Evolutionary conservation across 1,140 invertebrate species (phyloP).

Genomic region (Bursaphelenchus mucronatus): DNA sequence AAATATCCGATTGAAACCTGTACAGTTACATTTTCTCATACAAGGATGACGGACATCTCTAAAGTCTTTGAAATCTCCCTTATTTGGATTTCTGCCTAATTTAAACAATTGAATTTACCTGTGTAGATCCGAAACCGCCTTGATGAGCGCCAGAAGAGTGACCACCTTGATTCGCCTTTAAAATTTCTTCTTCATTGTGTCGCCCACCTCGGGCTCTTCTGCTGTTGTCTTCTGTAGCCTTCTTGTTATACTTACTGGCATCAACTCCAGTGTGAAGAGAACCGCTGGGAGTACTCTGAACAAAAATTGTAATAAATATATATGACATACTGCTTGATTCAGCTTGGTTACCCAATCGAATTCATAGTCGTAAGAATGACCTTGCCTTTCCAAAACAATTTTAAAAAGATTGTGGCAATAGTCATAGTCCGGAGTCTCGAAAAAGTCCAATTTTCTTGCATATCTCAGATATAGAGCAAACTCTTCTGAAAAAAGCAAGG

Average conservation of each 20-base stretch:
- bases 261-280: constrained; percentile 49
- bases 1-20: too few relatives aligned
- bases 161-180: constrained; percentile 29
- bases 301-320: constrained; percentile 13
- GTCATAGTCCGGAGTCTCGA: constrained; percentile 99
- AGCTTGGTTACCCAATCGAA: constrained; percentile 60
- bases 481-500: constrained; percentile 62
- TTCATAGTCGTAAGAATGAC: constrained; percentile 58
- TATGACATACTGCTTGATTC: constrained; percentile 53
- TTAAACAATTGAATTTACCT: too few relatives aligned
- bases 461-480: constrained; percentile 95
- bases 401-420: constrained; percentile 67
- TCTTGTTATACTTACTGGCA: constrained; percentile 1
- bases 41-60: too few relatives aligned
- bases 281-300: constrained; percentile 58
- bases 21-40: too few relatives aligned
- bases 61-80: too few relatives aligned
- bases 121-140: constrained; percentile 50
- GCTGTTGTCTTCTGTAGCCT: constrained; percentile 9
- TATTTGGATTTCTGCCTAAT: too few relatives aligned
- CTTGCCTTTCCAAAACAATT: constrained; percentile 53
- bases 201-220: constrained; percentile 2
- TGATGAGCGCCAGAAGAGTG: constrained; percentile 24
- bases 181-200: constrained; percentile 38
- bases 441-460: constrained; percentile 94